Base-by-base conservation (phyloP, 2,113 vertebrate species). In the Malurus cyaneus region DNA sequence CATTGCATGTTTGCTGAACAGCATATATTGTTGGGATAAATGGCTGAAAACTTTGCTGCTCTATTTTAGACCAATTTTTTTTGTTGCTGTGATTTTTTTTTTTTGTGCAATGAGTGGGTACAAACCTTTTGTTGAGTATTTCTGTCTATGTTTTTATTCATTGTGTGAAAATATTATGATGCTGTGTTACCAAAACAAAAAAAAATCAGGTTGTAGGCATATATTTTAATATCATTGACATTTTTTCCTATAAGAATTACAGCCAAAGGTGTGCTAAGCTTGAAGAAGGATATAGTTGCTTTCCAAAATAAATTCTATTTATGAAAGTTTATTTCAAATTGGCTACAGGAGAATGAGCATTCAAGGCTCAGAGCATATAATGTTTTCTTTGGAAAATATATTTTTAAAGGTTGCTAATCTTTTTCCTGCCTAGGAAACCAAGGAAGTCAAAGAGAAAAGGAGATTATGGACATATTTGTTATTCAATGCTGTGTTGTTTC, bases 321-420 rank as follows among this genome's bases (percentile, higher is more conserved):
- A 34, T 69, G 32, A 32, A 89, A 89, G 50, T 89, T 96, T 46
- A 72, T 87, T 94, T 86, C 25, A 65, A n/a, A 57, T 88, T 85
- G 50, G 21, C 34, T 52, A 3, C 39, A 34, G 64, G 82, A 78
- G 59, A 65, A 18, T 16, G 59, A 88, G 44, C 31, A 3, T 47
- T 13, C 44, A 41, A 31, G 61, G 31, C 71, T 41, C 29, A 41
- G 44, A 42, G 14, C 18, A 31, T 80, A 9, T 34, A 65, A 49
- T 44, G 6, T 81, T 95, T 89, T 80, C 67, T 86, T 94, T 88
- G 60, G 71, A 92, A 59, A 84, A 67, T 74, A 17, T n/a, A 25
- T 92, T 94, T 96, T 61, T 70, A 44, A 80, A 56, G 14, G 50
- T 73, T 88, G 44, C 32, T 87, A 62, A 66, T 89, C 32, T 41